Conservation (phyloP, 1,140 invertebrate genomes). For the Mactra quadrangularis region DNA sequence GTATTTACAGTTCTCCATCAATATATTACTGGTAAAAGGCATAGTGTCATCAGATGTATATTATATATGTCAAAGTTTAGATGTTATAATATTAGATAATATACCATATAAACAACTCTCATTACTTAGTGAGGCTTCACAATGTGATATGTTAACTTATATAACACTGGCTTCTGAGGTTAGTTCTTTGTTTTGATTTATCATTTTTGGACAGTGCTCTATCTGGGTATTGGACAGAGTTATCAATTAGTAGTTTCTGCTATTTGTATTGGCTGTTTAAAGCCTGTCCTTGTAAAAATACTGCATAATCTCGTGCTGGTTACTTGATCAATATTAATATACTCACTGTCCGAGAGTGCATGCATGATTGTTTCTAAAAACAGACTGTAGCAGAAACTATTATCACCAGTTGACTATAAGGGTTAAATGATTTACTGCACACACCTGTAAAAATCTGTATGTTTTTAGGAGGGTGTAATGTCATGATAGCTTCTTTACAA, state of each 20-base stretch:
- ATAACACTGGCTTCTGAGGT: slow-evolving; percentile 46
- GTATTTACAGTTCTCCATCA: slow-evolving; percentile 16
- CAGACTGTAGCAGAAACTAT: too few relatives aligned
- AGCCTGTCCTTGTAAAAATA: neutral
- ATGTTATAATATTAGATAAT: slow-evolving; percentile 11
- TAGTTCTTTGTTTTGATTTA: neutral
- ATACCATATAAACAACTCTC: slow-evolving; percentile 32
- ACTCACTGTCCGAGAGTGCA: neutral
- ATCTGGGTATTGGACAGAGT: neutral
- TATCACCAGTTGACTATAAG: too few relatives aligned
- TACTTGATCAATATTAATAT: neutral
- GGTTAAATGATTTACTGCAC: too few relatives aligned
- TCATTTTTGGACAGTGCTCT: neutral
- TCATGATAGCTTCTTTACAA: too few relatives aligned
- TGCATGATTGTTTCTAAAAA: neutral
- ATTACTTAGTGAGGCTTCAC: slow-evolving; percentile 17
- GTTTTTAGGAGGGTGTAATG: too few relatives aligned
- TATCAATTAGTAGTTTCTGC: neutral
- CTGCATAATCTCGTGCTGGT: neutral
- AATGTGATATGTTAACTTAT: slow-evolving; percentile 48
- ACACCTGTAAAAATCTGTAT: too few relatives aligned
- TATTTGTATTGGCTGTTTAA: neutral
- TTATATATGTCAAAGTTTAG: neutral
- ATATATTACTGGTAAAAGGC: slow-evolving; percentile 39
- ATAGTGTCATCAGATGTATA: slow-evolving; percentile 1